phyloP scores from a whole-genome alignment of 1,140 invertebrate species.

The Chionoecetes opilio region DNA sequence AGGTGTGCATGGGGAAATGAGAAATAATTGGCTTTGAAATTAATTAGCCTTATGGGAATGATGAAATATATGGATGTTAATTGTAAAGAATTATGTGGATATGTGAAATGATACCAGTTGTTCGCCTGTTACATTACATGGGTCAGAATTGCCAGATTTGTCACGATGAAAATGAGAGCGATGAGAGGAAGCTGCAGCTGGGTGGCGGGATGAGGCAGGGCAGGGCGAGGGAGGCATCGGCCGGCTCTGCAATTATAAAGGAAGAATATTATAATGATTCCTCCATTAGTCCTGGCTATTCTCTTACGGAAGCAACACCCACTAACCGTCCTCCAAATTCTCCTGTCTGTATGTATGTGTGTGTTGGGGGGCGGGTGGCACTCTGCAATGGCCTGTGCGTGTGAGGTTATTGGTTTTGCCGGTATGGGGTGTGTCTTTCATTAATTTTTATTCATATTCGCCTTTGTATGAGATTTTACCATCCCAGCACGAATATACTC shows the following conservation, averaged over 20 bases:
- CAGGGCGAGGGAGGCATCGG: not conserved
- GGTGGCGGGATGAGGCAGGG: not conserved
- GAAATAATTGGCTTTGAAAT: too few relatives aligned
- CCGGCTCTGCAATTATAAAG: too few relatives aligned
- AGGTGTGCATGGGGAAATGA: not conserved
- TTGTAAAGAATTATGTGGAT: not conserved
- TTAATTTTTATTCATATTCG: not conserved
- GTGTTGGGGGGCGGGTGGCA: not conserved
- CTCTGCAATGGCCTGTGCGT: conserved; percentile 6
- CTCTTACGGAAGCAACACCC: not conserved
- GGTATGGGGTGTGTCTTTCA: conserved; percentile 1
- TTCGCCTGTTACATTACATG: not conserved
- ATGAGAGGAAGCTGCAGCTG: not conserved
- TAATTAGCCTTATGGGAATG: too few relatives aligned
- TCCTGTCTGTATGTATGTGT: conserved; percentile 9
- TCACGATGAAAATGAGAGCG: not conserved
- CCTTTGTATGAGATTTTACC: not conserved
- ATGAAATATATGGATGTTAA: not conserved
- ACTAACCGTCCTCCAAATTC: not conserved
- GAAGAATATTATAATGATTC: not conserved
- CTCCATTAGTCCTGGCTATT: not conserved
- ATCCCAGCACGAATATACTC: too few relatives aligned
- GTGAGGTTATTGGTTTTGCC: not conserved
- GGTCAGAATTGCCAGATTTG: conserved; percentile 5
- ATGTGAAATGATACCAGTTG: not conserved